phyloP scores from a whole-genome alignment of 2,888 invertebrate genomes.

The Torymus aiolomorphi region DNA sequence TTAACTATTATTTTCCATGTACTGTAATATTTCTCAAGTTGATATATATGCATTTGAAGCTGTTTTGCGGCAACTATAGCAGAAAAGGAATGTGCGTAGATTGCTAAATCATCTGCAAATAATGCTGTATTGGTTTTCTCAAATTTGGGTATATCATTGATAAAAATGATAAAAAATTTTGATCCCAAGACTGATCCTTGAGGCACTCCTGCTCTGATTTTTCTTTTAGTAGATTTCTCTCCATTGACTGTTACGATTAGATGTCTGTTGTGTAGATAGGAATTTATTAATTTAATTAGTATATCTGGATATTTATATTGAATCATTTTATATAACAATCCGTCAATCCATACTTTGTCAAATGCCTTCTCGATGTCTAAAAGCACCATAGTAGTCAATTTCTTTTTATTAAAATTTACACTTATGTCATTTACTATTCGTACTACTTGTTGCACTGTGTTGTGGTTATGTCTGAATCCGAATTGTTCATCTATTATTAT shows the following conservation, averaged over 20 bases:
- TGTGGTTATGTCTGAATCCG: constrained; percentile 66
- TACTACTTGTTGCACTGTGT: too few species aligned
- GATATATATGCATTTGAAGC: constrained; percentile 54
- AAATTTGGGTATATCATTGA: constrained; percentile 54
- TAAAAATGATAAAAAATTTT: too few species aligned
- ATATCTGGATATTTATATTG: neutral
- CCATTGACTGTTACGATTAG: constrained; percentile 59
- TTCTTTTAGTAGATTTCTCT: constrained; percentile 44
- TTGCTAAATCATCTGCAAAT: constrained; percentile 60
- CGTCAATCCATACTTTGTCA: too few species aligned
- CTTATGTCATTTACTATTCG: constrained; percentile 61
- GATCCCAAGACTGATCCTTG: too few species aligned
- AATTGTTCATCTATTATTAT: constrained; percentile 60
- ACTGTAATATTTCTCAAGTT: constrained; percentile 39
- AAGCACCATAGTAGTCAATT: constrained; percentile 63
- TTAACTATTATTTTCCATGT: constrained; percentile 48
- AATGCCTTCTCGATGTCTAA: too few species aligned
- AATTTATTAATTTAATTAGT: constrained; percentile 61
- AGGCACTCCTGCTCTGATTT: constrained; percentile 59
- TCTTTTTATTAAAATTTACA: constrained; percentile 62
- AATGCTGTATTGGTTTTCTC: constrained; percentile 50
- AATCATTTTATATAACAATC: too few species aligned
- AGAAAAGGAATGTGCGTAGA: constrained; percentile 58
- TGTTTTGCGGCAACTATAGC: constrained; percentile 58
- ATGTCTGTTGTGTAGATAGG: constrained; percentile 61